Conservation (phyloP, 30 jellyfish, hydroid and myxozoan genomes). For the Turritopsis rubra region DNA sequence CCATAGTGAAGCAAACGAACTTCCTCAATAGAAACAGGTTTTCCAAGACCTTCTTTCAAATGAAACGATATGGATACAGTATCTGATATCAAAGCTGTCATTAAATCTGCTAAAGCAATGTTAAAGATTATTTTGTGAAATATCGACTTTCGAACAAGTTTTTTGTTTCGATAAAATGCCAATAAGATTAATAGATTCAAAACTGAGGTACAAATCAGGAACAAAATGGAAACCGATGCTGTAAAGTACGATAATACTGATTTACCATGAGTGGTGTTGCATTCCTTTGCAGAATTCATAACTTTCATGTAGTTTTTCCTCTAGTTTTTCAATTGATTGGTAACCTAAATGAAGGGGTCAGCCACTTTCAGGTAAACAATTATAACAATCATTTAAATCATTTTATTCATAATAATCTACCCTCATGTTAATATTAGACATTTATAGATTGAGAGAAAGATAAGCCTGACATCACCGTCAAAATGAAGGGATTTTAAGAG, state of each 20-base stretch:
- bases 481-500: no score
- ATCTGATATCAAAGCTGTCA: conserved; percentile 31
- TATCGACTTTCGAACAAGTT: background rate
- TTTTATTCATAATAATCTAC: no score
- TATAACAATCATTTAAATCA: no score
- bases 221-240: conserved; percentile 1
- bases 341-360: no score
- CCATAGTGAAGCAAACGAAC: background rate
- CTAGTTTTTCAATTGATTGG: no score
- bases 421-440: no score
- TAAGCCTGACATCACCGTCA: no score
- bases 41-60: conserved; percentile 11
- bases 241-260: conserved; percentile 22
- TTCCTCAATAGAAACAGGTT: conserved; percentile 1
- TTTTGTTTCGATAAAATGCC: conserved; percentile 4
- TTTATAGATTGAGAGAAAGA: no score
- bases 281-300: conserved; percentile 6
- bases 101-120: conserved; percentile 30
- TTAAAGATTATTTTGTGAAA: conserved; percentile 26
- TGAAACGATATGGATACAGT: conserved; percentile 29
- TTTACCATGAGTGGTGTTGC: conserved; percentile 6
- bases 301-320: no score
- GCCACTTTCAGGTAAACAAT: no score
- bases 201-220: background rate
- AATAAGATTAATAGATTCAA: conserved; percentile 16